A percentile compares a stretch with the other conserved stretches of the same genome.
Conservation (phyloP, 2,888 invertebrate species). For the Campoplex nolae region DNA sequence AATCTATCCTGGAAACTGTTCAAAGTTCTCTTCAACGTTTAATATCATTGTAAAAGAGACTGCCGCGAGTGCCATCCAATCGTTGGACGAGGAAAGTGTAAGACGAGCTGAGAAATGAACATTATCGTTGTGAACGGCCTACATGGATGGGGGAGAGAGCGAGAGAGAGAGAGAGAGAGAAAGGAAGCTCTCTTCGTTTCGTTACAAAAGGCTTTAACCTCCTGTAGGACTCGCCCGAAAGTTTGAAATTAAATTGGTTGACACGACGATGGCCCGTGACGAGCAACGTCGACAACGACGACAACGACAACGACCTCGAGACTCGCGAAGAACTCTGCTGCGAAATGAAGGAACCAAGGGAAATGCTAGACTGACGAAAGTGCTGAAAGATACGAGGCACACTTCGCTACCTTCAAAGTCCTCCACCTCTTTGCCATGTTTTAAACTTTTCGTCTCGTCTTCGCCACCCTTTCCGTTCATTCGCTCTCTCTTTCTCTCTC, state of each 20-base stretch:
- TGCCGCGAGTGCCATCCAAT: slow-evolving; percentile 69
- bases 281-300: slow-evolving; percentile 50
- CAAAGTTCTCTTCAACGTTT: slow-evolving; percentile 65
- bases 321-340: slow-evolving; percentile 27
- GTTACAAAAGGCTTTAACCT: slow-evolving; percentile 59
- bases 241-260: slow-evolving; percentile 78
- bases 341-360: slow-evolving; percentile 40
- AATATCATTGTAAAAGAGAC: slow-evolving; percentile 71
- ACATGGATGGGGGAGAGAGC: slow-evolving; percentile 1
- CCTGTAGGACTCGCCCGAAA: slow-evolving; percentile 70
- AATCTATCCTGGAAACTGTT: slow-evolving; percentile 59
- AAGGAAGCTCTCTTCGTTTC: slow-evolving; percentile 31
- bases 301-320: slow-evolving; percentile 5
- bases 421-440: slow-evolving; percentile 69
- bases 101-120: slow-evolving; percentile 60
- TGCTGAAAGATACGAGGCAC: slow-evolving; percentile 48
- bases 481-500: no score
- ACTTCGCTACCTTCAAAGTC: slow-evolving; percentile 43
- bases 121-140: slow-evolving; percentile 46
- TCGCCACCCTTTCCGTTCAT: slow-evolving; percentile 55
- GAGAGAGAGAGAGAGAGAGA: no score
- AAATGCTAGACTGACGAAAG: slow-evolving; percentile 40
- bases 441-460: slow-evolving; percentile 72
- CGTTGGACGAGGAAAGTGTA: slow-evolving; percentile 30
- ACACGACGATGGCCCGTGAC: slow-evolving; percentile 68